These are phyloP conservation scores for Taeniopygia guttata DNA, from an alignment of 2,797 vertebrate genomes.

Conservation along the genomic window DNA sequence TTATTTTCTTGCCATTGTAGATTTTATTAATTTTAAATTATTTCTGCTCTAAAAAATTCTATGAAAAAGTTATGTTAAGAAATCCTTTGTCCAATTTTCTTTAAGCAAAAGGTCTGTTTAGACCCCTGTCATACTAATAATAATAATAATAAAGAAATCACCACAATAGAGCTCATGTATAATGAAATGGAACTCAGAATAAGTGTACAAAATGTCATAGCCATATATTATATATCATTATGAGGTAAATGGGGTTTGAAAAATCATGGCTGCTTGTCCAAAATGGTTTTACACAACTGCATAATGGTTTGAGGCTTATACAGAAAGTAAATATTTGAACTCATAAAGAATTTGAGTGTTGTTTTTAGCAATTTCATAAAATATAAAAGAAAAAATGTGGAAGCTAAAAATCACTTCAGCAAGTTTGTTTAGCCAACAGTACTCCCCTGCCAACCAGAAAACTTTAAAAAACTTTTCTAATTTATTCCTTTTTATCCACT, in stretches of 20 bases:
- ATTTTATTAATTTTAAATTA: slow-evolving; percentile 25
- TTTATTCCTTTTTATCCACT: not conserved
- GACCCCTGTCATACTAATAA: not conserved
- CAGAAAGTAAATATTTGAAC: not conserved
- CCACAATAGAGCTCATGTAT: slow-evolving; percentile 3
- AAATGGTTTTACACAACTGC: slow-evolving; percentile 43
- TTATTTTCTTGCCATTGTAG: slow-evolving; percentile 24
- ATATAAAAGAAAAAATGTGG: not conserved
- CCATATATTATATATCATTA: slow-evolving; percentile 39
- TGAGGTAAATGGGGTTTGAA: slow-evolving; percentile 14
- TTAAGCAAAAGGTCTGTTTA: not conserved
- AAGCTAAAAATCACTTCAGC: not conserved
- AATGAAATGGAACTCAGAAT: slow-evolving; percentile 33
- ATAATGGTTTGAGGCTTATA: slow-evolving; percentile 32
- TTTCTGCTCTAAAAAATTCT: slow-evolving; percentile 22
- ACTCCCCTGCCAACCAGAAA: not conserved
- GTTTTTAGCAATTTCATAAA: not conserved
- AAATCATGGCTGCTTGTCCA: slow-evolving; percentile 19
- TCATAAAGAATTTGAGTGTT: not conserved
- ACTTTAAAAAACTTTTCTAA: not conserved
- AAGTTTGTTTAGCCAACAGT: not conserved
- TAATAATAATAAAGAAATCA: not conserved
- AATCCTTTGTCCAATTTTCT: not conserved
- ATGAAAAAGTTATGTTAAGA: not conserved
- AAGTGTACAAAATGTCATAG: slow-evolving; percentile 45